Conservation (phyloP, 2,113 vertebrate genomes). For the Antennarius striatus region DNA sequence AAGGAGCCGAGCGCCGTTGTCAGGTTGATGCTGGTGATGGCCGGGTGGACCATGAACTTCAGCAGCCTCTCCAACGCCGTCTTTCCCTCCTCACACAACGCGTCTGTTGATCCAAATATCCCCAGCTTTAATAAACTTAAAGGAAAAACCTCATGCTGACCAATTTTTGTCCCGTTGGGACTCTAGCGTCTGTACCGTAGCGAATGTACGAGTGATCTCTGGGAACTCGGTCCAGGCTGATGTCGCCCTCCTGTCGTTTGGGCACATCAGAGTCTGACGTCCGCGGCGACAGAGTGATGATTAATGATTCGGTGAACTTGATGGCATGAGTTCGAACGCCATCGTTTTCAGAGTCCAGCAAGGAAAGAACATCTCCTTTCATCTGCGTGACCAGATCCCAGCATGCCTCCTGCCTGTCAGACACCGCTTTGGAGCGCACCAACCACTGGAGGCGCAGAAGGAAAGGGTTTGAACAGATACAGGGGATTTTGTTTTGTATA, state of each 20-base stretch:
- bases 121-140: neutral
- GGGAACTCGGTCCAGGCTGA: constrained; percentile 91
- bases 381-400: constrained; percentile 94
- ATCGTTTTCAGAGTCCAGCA: constrained; percentile 93
- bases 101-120: constrained; percentile 62
- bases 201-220: constrained; percentile 90
- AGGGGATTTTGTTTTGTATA: neutral
- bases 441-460: constrained; percentile 82
- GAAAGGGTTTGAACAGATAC: too few species aligned
- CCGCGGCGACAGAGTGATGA: constrained; percentile 88
- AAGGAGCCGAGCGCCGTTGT: constrained; percentile 91
- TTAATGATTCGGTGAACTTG: constrained; percentile 93
- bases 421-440: constrained; percentile 83
- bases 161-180: neutral
- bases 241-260: constrained; percentile 87
- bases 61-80: constrained; percentile 90
- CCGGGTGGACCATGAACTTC: constrained; percentile 96
- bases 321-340: constrained; percentile 94
- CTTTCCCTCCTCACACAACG: constrained; percentile 88
- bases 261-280: constrained; percentile 88
- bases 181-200: constrained; percentile 74
- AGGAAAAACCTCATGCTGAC: neutral
- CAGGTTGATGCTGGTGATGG: constrained; percentile 96
- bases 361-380: constrained; percentile 87
- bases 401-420: constrained; percentile 90